Evolutionary conservation across 2,113 vertebrate species (phyloP).

Genomic region (Pseudorhombus dupliciocellatus): DNA sequence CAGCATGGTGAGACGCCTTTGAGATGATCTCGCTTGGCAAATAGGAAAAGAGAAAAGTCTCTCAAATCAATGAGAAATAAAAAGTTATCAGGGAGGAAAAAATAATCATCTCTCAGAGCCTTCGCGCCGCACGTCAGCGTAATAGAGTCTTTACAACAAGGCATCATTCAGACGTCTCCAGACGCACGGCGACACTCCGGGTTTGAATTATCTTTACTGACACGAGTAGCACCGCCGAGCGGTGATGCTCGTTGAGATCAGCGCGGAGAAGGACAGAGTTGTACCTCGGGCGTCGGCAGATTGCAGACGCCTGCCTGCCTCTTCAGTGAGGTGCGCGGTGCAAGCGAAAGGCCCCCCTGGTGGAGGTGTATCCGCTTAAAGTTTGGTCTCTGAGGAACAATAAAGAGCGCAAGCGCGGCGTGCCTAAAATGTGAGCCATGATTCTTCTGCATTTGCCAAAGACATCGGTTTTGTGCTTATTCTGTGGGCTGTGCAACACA

Average conservation of each 20-base stretch:
- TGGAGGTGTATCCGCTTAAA: conserved; percentile 72
- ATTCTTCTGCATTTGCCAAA: too few relatives aligned
- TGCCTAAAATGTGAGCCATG: conserved; percentile 74
- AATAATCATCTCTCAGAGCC: conserved; percentile 40
- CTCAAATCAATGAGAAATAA: conserved; percentile 42
- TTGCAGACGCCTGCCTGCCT: conserved; percentile 69
- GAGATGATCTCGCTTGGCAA: conserved; percentile 25
- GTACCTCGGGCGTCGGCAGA: conserved; percentile 64
- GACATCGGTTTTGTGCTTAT: too few relatives aligned
- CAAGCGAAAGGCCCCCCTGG: conserved; percentile 45
- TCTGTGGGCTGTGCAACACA: too few relatives aligned
- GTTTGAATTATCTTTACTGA: conserved; percentile 53
- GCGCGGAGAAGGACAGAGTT: conserved; percentile 45
- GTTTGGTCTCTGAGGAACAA: conserved; percentile 73
- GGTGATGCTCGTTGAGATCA: conserved; percentile 52
- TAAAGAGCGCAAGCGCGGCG: conserved; percentile 71
- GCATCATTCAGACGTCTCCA: conserved; percentile 43
- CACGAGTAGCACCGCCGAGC: conserved; percentile 31
- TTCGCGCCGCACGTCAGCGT: conserved; percentile 19
- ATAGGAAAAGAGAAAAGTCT: conserved; percentile 2
- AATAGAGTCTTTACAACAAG: conserved; percentile 59
- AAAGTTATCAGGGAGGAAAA: conserved; percentile 54
- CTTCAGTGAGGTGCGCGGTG: conserved; percentile 32
- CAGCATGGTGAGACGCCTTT: conserved; percentile 5
- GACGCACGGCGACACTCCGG: conserved; percentile 41